phyloP scores from a whole-genome alignment of 2,797 vertebrate genomes.

The Poeciliopsis paucimaculata region DNA sequence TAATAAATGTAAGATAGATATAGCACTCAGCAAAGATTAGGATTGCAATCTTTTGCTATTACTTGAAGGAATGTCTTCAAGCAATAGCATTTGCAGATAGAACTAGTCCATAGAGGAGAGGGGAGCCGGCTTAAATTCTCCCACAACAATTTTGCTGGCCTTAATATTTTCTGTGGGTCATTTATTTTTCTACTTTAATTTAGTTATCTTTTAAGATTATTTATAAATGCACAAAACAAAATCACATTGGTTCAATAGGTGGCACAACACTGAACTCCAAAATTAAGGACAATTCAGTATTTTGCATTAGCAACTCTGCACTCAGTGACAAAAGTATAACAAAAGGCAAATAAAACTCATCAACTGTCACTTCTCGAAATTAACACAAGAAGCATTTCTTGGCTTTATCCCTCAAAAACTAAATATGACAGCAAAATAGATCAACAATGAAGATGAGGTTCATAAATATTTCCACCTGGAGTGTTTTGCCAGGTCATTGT shows the following conservation, averaged over 20 bases:
- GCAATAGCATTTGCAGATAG: neutral
- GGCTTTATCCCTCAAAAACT: neutral
- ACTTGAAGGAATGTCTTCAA: neutral
- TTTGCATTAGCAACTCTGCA: neutral
- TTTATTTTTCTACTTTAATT: neutral
- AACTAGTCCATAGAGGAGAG: neutral
- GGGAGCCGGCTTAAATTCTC: neutral
- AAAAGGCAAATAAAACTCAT: neutral
- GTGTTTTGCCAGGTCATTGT: neutral
- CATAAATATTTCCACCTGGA: neutral
- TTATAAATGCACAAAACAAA: neutral
- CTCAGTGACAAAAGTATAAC: neutral
- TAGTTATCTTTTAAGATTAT: neutral
- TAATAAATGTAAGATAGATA: neutral
- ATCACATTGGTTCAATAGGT: neutral
- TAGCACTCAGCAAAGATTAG: neutral
- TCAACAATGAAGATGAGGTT: neutral
- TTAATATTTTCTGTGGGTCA: neutral
- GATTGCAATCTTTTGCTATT: too few relatives aligned
- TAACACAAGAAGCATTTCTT: neutral
- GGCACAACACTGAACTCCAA: neutral
- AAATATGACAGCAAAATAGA: neutral
- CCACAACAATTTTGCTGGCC: too few relatives aligned
- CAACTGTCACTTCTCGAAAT: neutral
- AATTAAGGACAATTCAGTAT: neutral